Conservation (phyloP, 2,113 vertebrate species). For the Carassius carassius region DNA sequence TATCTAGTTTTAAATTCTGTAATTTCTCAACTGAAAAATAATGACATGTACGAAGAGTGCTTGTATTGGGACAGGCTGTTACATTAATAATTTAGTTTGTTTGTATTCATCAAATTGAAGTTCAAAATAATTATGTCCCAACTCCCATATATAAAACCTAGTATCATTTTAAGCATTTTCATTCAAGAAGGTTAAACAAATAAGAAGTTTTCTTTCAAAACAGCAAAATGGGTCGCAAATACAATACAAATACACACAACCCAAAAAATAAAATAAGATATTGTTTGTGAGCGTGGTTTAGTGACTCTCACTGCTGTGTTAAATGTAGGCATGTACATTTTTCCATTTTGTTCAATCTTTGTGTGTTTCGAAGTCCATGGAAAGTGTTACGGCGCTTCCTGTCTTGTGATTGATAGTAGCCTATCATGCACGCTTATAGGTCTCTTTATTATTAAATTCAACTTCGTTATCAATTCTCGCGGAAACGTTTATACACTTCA, state of each 20-base stretch:
- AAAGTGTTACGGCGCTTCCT: neutral
- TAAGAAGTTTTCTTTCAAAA: neutral
- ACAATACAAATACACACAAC: neutral
- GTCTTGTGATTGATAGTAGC: neutral
- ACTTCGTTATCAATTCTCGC: neutral
- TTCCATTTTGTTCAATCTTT: neutral
- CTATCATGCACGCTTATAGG: neutral
- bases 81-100: neutral
- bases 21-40: neutral
- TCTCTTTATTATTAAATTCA: neutral
- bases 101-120: neutral
- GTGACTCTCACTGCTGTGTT: neutral
- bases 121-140: neutral
- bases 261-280: neutral
- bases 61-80: neutral
- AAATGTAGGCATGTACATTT: neutral
- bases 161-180: neutral
- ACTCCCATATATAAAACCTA: neutral
- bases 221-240: neutral
- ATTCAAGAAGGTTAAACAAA: neutral
- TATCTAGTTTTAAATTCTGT: neutral
- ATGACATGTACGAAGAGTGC: neutral
- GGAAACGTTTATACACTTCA: conserved; percentile 9
- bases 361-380: neutral
- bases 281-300: neutral